Conservation (phyloP, 2,888 invertebrate species). For the Argyresthia goedartella region DNA sequence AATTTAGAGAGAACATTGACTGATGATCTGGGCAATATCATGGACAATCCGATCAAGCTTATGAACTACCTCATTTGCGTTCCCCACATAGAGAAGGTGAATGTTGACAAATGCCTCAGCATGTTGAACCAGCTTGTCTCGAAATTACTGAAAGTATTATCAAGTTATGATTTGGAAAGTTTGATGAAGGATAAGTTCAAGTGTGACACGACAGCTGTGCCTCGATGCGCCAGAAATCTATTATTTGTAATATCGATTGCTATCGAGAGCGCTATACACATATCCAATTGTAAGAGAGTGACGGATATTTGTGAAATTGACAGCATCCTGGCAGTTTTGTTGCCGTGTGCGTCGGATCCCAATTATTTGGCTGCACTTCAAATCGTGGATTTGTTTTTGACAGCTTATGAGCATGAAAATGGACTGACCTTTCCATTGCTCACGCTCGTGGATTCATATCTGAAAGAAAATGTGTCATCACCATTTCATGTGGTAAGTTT, state of each 20-base stretch:
- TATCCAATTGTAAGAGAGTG: slow-evolving; percentile 58
- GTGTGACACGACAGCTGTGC: slow-evolving; percentile 35
- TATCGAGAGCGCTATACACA: slow-evolving; percentile 72
- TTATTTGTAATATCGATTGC: slow-evolving; percentile 70
- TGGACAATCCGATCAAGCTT: slow-evolving; percentile 47
- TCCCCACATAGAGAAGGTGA: slow-evolving; percentile 65
- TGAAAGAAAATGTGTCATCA: slow-evolving; percentile 76
- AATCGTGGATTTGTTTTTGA: slow-evolving; percentile 65
- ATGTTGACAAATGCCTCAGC: slow-evolving; percentile 37
- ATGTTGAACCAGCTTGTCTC: slow-evolving; percentile 40
- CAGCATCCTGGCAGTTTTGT: slow-evolving; percentile 43
- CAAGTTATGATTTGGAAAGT: slow-evolving; percentile 39
- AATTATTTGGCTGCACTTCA: slow-evolving; percentile 61
- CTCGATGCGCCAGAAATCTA: slow-evolving; percentile 45
- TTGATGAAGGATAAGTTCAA: slow-evolving; percentile 32
- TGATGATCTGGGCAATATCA: slow-evolving; percentile 37
- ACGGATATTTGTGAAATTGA: slow-evolving; percentile 55
- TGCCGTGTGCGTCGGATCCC: slow-evolving; percentile 53
- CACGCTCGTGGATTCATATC: slow-evolving; percentile 53
- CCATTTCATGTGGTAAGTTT: slow-evolving; percentile 73
- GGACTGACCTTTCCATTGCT: slow-evolving; percentile 49
- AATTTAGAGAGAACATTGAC: slow-evolving; percentile 38
- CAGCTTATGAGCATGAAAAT: slow-evolving; percentile 57
- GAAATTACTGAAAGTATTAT: slow-evolving; percentile 32
- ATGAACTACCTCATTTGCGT: slow-evolving; percentile 65